phyloP scores from a whole-genome alignment of 2,797 vertebrate genomes.

The Oreortyx pictus region DNA sequence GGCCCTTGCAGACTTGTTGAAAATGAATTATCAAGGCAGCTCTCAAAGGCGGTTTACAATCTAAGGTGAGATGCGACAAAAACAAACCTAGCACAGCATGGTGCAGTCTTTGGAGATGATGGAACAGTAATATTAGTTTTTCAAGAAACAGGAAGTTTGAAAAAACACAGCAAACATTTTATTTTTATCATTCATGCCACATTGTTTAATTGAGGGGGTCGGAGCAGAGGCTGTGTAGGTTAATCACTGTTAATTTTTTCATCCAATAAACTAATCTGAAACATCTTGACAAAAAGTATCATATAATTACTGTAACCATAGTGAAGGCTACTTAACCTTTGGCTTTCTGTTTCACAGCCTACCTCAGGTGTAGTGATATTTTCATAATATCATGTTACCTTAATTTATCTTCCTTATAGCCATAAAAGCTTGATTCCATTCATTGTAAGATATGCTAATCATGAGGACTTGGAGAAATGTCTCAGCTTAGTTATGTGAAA shows the following conservation, averaged over 20 bases:
- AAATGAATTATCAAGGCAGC: conserved; percentile 21
- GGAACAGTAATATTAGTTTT: conserved; percentile 9
- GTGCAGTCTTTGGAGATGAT: background rate
- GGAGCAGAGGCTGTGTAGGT: background rate
- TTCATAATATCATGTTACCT: background rate
- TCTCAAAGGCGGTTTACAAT: background rate
- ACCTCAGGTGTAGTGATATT: background rate
- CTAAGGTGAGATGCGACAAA: conserved; percentile 25
- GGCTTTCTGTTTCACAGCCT: background rate
- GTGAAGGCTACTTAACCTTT: background rate
- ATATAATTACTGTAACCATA: background rate
- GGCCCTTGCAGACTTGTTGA: conserved; percentile 28
- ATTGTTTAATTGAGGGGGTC: background rate
- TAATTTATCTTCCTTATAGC: background rate
- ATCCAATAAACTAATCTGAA: background rate
- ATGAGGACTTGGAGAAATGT: background rate
- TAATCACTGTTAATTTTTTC: conserved; percentile 16
- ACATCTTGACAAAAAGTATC: background rate
- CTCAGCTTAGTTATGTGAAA: background rate
- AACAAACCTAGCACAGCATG: conserved; percentile 32
- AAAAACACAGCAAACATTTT: background rate
- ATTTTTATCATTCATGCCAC: background rate
- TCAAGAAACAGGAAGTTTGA: background rate
- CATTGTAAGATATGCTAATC: background rate
- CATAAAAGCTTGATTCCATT: background rate